Conservation (phyloP, 2,888 invertebrate species). For the Diarsia rubi region DNA sequence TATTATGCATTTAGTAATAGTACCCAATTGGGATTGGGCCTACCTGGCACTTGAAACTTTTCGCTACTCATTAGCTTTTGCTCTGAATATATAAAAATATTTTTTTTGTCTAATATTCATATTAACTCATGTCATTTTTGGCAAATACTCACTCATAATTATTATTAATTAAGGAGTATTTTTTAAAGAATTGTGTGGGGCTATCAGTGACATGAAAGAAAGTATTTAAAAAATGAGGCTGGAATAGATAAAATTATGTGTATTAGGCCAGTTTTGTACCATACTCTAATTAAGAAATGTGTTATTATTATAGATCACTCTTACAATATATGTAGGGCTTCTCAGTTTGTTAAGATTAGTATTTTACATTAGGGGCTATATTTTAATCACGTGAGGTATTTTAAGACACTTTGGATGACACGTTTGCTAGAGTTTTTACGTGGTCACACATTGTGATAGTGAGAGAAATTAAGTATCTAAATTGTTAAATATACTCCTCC, state of each 20-base stretch:
- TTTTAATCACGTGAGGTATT: background rate
- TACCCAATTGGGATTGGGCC: background rate
- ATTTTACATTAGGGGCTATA: conserved; percentile 13
- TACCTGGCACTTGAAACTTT: background rate
- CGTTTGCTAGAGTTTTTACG: background rate
- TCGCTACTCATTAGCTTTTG: background rate
- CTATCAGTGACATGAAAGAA: background rate
- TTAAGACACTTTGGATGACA: background rate
- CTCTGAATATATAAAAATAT: conserved; percentile 3
- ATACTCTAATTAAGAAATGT: conserved; percentile 9
- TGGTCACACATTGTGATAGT: background rate
- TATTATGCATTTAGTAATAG: conserved; percentile 2
- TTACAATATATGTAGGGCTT: conserved; percentile 13
- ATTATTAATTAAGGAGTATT: background rate
- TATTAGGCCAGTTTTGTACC: conserved; percentile 17
- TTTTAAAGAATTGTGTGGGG: background rate
- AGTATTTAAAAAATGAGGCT: conserved; percentile 26
- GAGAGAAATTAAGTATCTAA: background rate
- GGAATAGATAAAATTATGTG: conserved; percentile 9
- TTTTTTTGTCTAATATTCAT: background rate
- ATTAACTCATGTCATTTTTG: background rate
- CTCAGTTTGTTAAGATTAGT: conserved; percentile 21
- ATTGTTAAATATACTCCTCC: too few species aligned
- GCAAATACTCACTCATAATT: background rate
- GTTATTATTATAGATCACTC: conserved; percentile 2